A percentile compares a stretch with the other conserved stretches of the same genome.
Evolutionary conservation across 1,140 invertebrate genomes (phyloP).

Genomic region (Chrysomallon squamiferum): DNA sequence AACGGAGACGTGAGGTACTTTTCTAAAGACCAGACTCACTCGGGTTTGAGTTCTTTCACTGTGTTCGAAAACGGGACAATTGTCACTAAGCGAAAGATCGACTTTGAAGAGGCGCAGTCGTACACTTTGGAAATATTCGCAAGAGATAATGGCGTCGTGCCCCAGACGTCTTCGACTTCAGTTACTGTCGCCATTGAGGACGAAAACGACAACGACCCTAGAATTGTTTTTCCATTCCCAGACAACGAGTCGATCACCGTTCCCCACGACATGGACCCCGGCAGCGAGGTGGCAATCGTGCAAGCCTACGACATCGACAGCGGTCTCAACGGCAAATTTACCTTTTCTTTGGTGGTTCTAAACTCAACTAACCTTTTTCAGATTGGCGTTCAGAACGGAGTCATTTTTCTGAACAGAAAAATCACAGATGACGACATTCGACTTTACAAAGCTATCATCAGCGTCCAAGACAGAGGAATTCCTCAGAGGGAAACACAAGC

Average conservation of each 20-base stretch:
- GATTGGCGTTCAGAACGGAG: slow-evolving; percentile 84
- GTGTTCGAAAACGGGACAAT: slow-evolving; percentile 72
- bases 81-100: slow-evolving; percentile 81
- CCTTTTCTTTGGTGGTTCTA: slow-evolving; percentile 27
- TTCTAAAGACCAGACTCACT: slow-evolving; percentile 68
- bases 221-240: slow-evolving; percentile 33
- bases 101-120: slow-evolving; percentile 82
- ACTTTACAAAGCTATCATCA: slow-evolving; percentile 30
- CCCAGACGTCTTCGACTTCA: slow-evolving; percentile 73
- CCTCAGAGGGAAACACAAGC: slow-evolving; percentile 31
- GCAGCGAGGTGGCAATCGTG: slow-evolving; percentile 29
- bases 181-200: slow-evolving; percentile 80
- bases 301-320: slow-evolving; percentile 34
- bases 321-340: slow-evolving; percentile 31
- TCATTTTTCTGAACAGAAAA: slow-evolving; percentile 73
- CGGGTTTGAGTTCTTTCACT: slow-evolving; percentile 11
- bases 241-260: slow-evolving; percentile 36
- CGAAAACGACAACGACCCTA: slow-evolving; percentile 67
- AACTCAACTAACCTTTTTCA: slow-evolving; percentile 77
- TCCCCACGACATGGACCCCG: slow-evolving; percentile 16
- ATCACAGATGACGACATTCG: slow-evolving; percentile 19
- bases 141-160: slow-evolving; percentile 69
- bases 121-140: slow-evolving; percentile 92
- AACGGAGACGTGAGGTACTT: slow-evolving; percentile 88
- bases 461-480: slow-evolving; percentile 34